Base-by-base conservation (phyloP, 1,140 invertebrate genomes). In the Scylla paramamosain region DNA sequence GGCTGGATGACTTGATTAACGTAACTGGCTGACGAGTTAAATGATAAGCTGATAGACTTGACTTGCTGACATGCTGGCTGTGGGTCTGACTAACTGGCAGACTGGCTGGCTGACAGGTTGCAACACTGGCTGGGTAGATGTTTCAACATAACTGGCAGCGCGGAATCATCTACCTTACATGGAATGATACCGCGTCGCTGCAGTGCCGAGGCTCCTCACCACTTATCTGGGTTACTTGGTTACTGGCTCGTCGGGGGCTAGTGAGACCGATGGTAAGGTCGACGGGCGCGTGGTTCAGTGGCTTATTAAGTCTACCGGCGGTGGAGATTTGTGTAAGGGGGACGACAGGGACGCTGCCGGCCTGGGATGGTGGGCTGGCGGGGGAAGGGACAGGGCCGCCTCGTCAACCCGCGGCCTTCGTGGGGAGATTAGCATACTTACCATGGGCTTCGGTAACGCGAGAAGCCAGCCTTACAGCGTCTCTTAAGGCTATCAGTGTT, bases 401-500 rank as follows among this genome's bases (percentile, higher is more conserved):
- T 39, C 31, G 90, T 77, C 52, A 32, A 32, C 25, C 52, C 52
- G 52, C 39, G 90, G 77, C 90, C 90, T 91, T 91, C 52, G 31
- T 28, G 4, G 52, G 20, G 14, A 77, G 52, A 77, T 91, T 91
- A 91, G 90, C 90, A 91, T 59, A 32, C 52, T 91, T 32, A 91
- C 90, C 90, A 46, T 4, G 28, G 52, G 28, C 48, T 32, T 28
- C 14, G 77, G 28, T 67, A 32, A 25, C 77, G 90, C 29, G 59
- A 31, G n/a, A 29, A 91, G 52, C 10, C 59, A 91, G 28, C 90
- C 28, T 91, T 91, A 28, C 31, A 32, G 46, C 48, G 29, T 91
- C 59, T 67, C 77, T 91, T 59, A 90, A 28, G 88, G 48, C 88
- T 39, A 90, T 90, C 89, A 77, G 90, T 91, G 48, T 91, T 48